Conservation (phyloP, 2,888 invertebrate genomes). For the Choristoneura rosaceana region DNA sequence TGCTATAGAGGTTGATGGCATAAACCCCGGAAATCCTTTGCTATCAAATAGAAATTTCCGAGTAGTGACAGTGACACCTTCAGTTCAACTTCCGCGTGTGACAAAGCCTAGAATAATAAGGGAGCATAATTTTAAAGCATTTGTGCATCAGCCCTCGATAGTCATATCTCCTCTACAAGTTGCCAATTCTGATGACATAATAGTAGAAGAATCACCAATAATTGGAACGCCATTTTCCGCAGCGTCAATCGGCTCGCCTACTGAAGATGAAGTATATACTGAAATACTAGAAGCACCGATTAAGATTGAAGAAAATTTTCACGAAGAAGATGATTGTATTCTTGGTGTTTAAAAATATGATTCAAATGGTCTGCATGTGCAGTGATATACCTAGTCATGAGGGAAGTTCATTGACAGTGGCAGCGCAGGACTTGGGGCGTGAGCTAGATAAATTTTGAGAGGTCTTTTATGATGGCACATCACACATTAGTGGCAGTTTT, state of each 20-base stretch:
- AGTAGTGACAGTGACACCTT: neutral
- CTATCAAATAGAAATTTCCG: slow-evolving; percentile 17
- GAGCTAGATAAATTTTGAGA: too few relatives aligned
- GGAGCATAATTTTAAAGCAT: neutral
- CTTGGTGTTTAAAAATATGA: slow-evolving; percentile 24
- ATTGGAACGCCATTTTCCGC: neutral
- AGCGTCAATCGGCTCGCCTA: neutral
- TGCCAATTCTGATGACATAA: neutral
- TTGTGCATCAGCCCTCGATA: neutral
- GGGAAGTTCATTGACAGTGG: too few relatives aligned
- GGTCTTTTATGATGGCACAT: too few relatives aligned
- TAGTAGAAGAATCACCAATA: neutral
- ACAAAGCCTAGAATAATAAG: neutral
- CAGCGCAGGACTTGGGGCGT: too few relatives aligned
- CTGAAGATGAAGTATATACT: neutral
- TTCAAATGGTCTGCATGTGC: too few relatives aligned
- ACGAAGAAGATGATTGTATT: slow-evolving; percentile 31
- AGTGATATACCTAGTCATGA: too few relatives aligned
- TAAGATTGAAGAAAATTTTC: neutral
- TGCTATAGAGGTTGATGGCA: neutral
- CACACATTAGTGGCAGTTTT: too few relatives aligned
- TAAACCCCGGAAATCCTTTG: neutral
- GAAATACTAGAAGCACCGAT: neutral
- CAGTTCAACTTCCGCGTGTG: neutral
- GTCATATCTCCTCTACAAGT: neutral